Percentiles rank a stretch among this genome's conserved stretches.
These are phyloP conservation scores for Phyllopteryx taeniolatus DNA, from an alignment of 2,113 vertebrate species.

Conservation along the genomic window DNA sequence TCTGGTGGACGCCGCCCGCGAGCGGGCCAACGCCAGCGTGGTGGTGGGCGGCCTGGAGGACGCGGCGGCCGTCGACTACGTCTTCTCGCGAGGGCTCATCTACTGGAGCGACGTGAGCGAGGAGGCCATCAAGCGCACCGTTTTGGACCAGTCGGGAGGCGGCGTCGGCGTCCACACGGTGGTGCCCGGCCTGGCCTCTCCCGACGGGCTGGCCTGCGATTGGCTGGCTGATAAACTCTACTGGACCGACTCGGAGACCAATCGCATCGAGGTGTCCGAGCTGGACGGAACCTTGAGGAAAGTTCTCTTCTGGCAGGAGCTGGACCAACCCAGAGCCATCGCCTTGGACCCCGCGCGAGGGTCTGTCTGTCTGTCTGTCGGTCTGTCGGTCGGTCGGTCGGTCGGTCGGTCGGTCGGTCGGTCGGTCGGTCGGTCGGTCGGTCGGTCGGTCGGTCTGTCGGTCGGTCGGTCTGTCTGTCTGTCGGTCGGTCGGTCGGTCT, in stretches of 20 bases:
- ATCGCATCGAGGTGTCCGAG: conserved; percentile 93
- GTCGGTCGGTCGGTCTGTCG: too few species aligned
- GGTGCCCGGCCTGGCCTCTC: conserved; percentile 87
- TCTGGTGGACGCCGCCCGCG: conserved; percentile 85
- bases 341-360: conserved; percentile 91
- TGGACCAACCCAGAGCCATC: conserved; percentile 96
- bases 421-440: conserved; percentile 60
- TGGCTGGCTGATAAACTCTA: conserved; percentile 95
- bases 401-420: too few species aligned
- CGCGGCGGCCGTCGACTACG: conserved; percentile 93
- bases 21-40: conserved; percentile 86
- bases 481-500: too few species aligned
- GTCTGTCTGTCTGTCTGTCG: conserved; percentile 72
- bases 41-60: conserved; percentile 93
- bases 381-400: too few species aligned
- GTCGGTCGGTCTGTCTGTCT: too few species aligned
- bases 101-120: conserved; percentile 99
- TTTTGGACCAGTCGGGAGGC: conserved; percentile 79
- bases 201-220: conserved; percentile 94
- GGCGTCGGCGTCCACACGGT: conserved; percentile 78
- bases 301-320: conserved; percentile 95
- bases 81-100: conserved; percentile 83
- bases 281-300: conserved; percentile 89
- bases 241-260: conserved; percentile 98
- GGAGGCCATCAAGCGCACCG: conserved; percentile 91